A percentile compares a stretch with the other conserved stretches of the same genome.
Conservation (phyloP, 1,140 invertebrate species). For the Zaprionus ghesquierei region DNA sequence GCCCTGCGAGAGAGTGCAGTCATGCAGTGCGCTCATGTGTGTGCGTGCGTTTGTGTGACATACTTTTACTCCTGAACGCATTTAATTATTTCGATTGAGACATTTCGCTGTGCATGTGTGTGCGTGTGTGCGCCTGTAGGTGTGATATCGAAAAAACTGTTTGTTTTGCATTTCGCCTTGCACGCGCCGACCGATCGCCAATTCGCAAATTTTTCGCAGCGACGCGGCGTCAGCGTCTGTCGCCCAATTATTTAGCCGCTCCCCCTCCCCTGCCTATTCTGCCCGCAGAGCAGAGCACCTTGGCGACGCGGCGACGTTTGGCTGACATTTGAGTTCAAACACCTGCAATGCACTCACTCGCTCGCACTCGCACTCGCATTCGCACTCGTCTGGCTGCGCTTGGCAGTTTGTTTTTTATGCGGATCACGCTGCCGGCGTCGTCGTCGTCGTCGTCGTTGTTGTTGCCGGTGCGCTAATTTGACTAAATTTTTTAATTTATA, state of each 20-base stretch:
- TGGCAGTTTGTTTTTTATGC: slow-evolving; percentile 61
- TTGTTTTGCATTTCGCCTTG: slow-evolving; percentile 78
- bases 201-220: slow-evolving; percentile 48
- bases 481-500: slow-evolving; percentile 69
- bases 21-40: background rate
- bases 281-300: background rate
- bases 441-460: slow-evolving; percentile 13
- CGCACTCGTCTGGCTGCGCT: slow-evolving; percentile 11
- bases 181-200: slow-evolving; percentile 52
- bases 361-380: background rate
- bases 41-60: slow-evolving; percentile 50
- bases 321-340: slow-evolving; percentile 77
- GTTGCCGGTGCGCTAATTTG: slow-evolving; percentile 60
- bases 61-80: slow-evolving; percentile 75
- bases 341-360: slow-evolving; percentile 69
- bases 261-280: background rate
- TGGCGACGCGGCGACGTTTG: slow-evolving; percentile 49
- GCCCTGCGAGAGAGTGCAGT: slow-evolving; percentile 5
- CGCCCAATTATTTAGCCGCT: slow-evolving; percentile 64
- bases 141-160: slow-evolving; percentile 64
- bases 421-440: slow-evolving; percentile 38
- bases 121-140: slow-evolving; percentile 26
- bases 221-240: slow-evolving; percentile 65
- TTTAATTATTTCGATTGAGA: slow-evolving; percentile 77
- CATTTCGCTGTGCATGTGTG: slow-evolving; percentile 38